Evolutionary conservation across 2,888 invertebrate species (phyloP).

Genomic region (Parnassius apollo): DNA sequence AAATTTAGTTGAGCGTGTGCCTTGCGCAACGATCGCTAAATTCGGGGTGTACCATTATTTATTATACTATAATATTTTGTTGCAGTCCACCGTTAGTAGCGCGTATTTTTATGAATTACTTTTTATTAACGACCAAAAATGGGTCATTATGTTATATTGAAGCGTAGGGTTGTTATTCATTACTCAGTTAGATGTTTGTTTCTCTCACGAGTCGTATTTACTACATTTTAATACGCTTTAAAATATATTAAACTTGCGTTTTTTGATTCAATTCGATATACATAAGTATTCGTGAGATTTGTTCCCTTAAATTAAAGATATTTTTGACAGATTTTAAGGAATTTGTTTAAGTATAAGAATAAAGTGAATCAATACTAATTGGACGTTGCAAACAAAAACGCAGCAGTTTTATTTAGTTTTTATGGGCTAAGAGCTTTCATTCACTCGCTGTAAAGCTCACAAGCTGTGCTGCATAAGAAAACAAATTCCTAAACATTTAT

Average conservation of each 20-base stretch:
- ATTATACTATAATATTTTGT: constrained; percentile 77
- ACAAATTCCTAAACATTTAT: too few relatives aligned
- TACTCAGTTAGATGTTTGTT: constrained; percentile 62
- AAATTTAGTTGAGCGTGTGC: constrained; percentile 62
- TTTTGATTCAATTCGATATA: background rate
- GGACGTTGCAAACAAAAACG: too few relatives aligned
- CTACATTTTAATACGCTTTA: background rate
- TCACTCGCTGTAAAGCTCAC: too few relatives aligned
- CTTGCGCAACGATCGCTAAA: constrained; percentile 65
- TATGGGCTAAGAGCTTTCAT: too few relatives aligned
- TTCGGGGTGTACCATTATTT: constrained; percentile 79
- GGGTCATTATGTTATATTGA: constrained; percentile 71
- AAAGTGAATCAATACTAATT: too few relatives aligned
- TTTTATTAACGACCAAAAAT: constrained; percentile 70
- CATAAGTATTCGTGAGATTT: background rate
- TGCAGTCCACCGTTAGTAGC: constrained; percentile 72
- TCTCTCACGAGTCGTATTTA: constrained; percentile 64
- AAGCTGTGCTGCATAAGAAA: too few relatives aligned
- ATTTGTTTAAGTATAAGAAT: too few relatives aligned
- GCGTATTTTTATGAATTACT: constrained; percentile 65
- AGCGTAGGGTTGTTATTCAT: constrained; percentile 67
- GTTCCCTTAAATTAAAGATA: too few relatives aligned
- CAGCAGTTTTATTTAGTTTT: too few relatives aligned
- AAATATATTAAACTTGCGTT: background rate
- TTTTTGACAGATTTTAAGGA: too few relatives aligned